Base-by-base conservation (phyloP, 2,797 vertebrate species). In the Euphonia xanthogaster region DNA sequence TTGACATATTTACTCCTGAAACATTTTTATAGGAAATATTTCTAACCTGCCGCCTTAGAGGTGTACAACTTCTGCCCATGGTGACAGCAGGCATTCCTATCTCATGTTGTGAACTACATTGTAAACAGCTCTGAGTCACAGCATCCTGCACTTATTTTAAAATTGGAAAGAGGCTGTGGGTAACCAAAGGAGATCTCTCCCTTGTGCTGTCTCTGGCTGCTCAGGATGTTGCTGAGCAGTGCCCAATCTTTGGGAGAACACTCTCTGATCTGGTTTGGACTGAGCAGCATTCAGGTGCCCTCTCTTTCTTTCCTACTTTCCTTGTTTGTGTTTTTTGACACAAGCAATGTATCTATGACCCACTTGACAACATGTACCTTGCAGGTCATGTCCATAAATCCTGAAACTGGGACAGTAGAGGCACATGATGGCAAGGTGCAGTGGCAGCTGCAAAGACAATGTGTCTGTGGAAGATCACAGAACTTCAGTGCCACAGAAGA, bases 371-470 rank as follows among this genome's bases (percentile, higher is more conserved):
- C 1, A 3, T 44, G 12, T 5, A 33, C 5, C 14, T 75, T 66
- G 23, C 7, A 67, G 30, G n/a, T 42, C 50, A 9, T 1, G 0
- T 42, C 82, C 48, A 61, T 68, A 61, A 71, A 58, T 22, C 10
- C 25, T 48, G 35, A 44, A 68, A 77, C 28, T 44, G 11, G 8
- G 7, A 47, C 7, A 33, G 13, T 2, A 48, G 50, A 66, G 23
- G 12, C 9, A 4, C 7, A 12, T 2, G 0, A 20, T 0, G 3
- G 18, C 21, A 51, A 66, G 57, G 37, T 45, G 17, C 15, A 27
- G 10, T 1, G 3, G 53, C 30, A 78, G 3, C 18, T 80, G 45
- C 57, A 63, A 90, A 55, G 14, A 25, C 14, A 76, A 24, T 0
- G 0, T 39, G 18, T 7, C 27, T 6, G 0, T 47, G 22, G 40